Base-by-base conservation (phyloP, 2,888 invertebrate species). In the Prenolepis imparis region DNA sequence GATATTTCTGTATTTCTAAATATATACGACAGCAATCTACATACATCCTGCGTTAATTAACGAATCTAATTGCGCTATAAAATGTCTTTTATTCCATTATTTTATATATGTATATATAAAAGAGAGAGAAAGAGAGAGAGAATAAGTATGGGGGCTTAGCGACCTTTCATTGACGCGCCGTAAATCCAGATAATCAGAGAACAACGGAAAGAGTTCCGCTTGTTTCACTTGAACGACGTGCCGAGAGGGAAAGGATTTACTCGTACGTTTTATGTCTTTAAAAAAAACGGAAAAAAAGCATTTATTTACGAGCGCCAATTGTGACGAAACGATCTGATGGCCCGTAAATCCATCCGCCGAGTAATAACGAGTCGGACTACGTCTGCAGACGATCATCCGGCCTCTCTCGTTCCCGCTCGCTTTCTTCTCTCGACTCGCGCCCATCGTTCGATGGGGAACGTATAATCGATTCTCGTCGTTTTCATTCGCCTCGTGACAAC, bases 331-430 rank as follows among this genome's bases (percentile, higher is more conserved):
- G 81, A 41, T 24, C 81, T 39, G 81, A 59, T 83, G 64, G 88
- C 84, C 85, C 87, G 86, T 90, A 88, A 89, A 90, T 90, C 88
- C 75, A 66, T 88, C 88, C 81, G 82, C 73, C 84, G 86, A 83
- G 88, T 90, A 88, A 90, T 90, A 90, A 87, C 89, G 88, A 84
- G 85, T 21, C 44, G 28, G 78, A 72, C 72, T 44, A 36, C 41
- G 48, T 48, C 28, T 57, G 28, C 59, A 28, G 18, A 32, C 70
- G 68, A 64, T 55, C 59, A 18, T 81, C 78, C 52, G 39, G 78
- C 39, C 52, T 78, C 63, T 61, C 39, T 48, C 77, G 67, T 41
- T 57, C 18, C 41, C 18, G 41, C 48, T 55, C 61, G 57, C 52
- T 48, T 48, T 36, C 18, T 21, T 57, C 73, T 57, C 73, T 57